phyloP scores from a whole-genome alignment of 2,113 vertebrate genomes.

The Cyprinodon tularosa region DNA sequence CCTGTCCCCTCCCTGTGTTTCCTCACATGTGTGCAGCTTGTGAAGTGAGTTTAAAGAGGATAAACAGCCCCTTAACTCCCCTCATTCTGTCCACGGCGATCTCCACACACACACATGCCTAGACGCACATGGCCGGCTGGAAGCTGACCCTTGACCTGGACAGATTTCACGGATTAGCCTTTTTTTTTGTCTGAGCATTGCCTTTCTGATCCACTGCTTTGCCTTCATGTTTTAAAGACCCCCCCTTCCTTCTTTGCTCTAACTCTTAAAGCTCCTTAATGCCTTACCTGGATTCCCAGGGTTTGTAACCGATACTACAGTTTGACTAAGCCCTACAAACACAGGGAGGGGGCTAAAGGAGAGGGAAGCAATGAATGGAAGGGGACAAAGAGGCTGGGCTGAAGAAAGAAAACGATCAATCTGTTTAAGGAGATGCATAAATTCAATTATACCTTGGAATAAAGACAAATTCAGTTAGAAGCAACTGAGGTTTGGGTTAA shows the following conservation, averaged over 20 bases:
- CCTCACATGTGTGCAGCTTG: constrained; percentile 57
- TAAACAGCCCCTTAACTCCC: constrained; percentile 72
- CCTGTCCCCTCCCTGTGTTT: constrained; percentile 42
- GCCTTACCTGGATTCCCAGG: constrained; percentile 87
- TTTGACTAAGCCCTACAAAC: constrained; percentile 69
- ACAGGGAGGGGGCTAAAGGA: constrained; percentile 51
- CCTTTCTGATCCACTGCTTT: constrained; percentile 82
- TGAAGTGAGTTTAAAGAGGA: constrained; percentile 72
- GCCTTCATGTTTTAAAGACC: constrained; percentile 84
- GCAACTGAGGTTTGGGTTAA: constrained; percentile 79
- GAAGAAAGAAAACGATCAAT: no score
- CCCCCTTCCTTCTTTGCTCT: constrained; percentile 71
- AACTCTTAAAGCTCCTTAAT: constrained; percentile 86
- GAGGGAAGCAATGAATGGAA: background rate
- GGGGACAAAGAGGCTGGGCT: constrained; percentile 14
- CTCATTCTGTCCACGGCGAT: constrained; percentile 88
- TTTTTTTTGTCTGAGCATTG: constrained; percentile 84
- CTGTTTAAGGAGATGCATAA: background rate
- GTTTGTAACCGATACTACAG: constrained; percentile 54
- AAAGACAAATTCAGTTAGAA: constrained; percentile 9
- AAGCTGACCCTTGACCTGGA: constrained; percentile 90
- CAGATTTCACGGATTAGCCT: constrained; percentile 94
- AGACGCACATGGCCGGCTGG: constrained; percentile 85
- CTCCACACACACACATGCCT: constrained; percentile 68
- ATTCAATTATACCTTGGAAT: background rate